A percentile compares a stretch with the other conserved stretches of the same genome.
These are phyloP conservation scores for Dusona sp. DNA, from an alignment of 2,888 invertebrate genomes.

Conservation along the genomic window DNA sequence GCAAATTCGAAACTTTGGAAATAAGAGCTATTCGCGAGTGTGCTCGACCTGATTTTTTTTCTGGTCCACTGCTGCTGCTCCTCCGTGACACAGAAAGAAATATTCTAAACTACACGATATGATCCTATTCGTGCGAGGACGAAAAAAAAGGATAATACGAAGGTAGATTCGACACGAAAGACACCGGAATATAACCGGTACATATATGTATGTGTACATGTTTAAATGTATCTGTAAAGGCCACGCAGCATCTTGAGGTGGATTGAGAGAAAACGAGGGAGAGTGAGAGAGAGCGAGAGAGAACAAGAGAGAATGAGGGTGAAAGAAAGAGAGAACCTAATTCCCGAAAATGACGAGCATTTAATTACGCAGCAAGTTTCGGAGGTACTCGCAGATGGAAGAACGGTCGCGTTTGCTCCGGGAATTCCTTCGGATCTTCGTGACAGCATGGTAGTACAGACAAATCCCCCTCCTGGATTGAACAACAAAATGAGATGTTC, in stretches of 20 bases:
- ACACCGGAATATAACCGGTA: slow-evolving; percentile 47
- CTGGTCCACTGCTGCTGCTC: slow-evolving; percentile 13
- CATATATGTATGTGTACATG: slow-evolving; percentile 15
- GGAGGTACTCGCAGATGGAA: slow-evolving; percentile 65
- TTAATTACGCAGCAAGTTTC: slow-evolving; percentile 63
- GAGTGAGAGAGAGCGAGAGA: neutral
- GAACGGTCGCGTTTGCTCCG: slow-evolving; percentile 48
- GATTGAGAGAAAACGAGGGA: slow-evolving; percentile 11
- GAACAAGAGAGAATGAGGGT: neutral
- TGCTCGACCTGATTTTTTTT: slow-evolving; percentile 59
- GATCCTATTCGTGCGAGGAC: slow-evolving; percentile 57
- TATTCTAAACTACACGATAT: slow-evolving; percentile 49
- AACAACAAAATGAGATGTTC: slow-evolving; percentile 45
- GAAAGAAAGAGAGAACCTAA: slow-evolving; percentile 28
- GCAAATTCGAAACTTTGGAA: slow-evolving; percentile 43
- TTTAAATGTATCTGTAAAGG: slow-evolving; percentile 6
- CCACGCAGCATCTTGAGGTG: slow-evolving; percentile 42
- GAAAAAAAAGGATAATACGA: slow-evolving; percentile 13
- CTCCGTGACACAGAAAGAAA: slow-evolving; percentile 53
- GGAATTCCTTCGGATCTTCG: slow-evolving; percentile 60
- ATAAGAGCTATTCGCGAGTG: slow-evolving; percentile 17
- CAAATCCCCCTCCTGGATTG: slow-evolving; percentile 13
- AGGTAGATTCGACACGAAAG: slow-evolving; percentile 63
- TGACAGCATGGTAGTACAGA: slow-evolving; percentile 43
- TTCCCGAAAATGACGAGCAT: slow-evolving; percentile 65